phyloP scores from a whole-genome alignment of 2,797 vertebrate genomes.

The Spatula versicolor region DNA sequence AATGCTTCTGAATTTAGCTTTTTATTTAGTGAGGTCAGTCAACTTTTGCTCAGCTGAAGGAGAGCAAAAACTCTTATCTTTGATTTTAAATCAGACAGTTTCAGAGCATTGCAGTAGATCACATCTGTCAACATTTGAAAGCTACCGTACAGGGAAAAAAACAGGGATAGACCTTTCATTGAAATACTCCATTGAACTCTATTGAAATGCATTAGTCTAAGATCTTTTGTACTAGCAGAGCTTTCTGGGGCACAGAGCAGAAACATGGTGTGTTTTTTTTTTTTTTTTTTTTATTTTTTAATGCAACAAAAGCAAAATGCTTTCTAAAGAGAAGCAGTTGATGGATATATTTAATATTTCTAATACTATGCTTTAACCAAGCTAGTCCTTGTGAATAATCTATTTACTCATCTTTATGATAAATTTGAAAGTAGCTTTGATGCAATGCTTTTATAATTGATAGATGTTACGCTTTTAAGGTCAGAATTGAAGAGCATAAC shows the following conservation, averaged over 20 bases:
- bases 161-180: neutral
- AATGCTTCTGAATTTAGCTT: neutral
- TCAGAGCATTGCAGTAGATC: neutral
- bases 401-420: neutral
- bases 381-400: neutral
- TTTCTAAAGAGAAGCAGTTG: neutral
- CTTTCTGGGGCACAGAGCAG: neutral
- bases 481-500: neutral
- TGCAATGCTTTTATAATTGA: neutral
- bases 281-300: neutral
- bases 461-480: neutral
- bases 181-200: constrained; percentile 14
- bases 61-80: neutral
- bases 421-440: neutral
- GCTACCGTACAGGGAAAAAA: neutral
- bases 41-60: neutral
- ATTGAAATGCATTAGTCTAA: constrained; percentile 12
- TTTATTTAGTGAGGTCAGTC: neutral
- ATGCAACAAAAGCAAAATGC: neutral
- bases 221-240: neutral
- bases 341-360: neutral
- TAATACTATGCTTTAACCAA: neutral
- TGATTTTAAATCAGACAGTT: constrained; percentile 3
- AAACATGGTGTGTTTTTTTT: neutral
- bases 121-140: constrained; percentile 34